Percentiles rank a stretch among this genome's conserved stretches.
Evolutionary conservation across 2,888 invertebrate genomes (phyloP).

Genomic region (Prosapia bicincta): DNA sequence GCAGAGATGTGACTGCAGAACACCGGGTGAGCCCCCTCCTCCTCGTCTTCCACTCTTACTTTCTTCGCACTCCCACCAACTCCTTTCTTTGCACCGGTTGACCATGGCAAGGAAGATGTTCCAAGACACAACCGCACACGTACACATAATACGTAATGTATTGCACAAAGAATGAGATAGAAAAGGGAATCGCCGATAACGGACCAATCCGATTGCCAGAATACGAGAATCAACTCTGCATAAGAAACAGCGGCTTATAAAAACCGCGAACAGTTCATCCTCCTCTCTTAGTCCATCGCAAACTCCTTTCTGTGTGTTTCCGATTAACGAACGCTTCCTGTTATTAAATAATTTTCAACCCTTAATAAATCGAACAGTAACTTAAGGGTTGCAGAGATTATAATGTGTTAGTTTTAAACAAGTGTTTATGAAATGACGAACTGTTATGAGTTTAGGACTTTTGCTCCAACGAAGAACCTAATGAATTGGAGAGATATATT

Average conservation of each 20-base stretch:
- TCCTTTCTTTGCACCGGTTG: neutral
- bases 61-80: neutral
- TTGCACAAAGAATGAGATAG: neutral
- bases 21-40: neutral
- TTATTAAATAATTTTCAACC: neutral
- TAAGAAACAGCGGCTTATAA: neutral
- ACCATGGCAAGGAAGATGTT: neutral
- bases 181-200: neutral
- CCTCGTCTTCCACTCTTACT: neutral
- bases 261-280: neutral
- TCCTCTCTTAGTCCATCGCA: neutral
- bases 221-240: neutral
- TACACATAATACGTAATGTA: neutral
- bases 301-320: neutral
- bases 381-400: neutral
- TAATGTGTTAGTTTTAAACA: neutral
- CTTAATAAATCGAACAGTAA: neutral
- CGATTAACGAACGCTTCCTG: neutral
- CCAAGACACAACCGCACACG: neutral
- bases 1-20: neutral
- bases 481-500: neutral
- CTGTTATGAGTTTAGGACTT: neutral
- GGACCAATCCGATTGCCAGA: neutral
- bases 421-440: neutral
- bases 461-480: neutral